Evolutionary conservation across 2,888 invertebrate genomes (phyloP).

Genomic region (Ochropacha duplaris): DNA sequence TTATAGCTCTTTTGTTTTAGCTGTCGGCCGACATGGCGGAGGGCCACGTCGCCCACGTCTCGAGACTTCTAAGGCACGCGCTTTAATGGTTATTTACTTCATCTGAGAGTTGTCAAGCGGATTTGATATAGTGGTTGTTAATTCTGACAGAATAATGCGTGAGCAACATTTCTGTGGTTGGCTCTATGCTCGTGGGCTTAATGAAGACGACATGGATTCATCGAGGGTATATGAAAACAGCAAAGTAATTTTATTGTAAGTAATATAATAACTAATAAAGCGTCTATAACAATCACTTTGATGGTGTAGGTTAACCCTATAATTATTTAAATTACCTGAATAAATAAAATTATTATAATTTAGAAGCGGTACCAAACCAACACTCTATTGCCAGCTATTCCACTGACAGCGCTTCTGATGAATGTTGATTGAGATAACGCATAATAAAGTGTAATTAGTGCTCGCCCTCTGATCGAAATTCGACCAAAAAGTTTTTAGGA

Average conservation of each 20-base stretch:
- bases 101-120: conserved; percentile 27
- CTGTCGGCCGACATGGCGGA: conserved; percentile 33
- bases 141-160: conserved; percentile 5
- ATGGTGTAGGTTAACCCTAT: too few species aligned
- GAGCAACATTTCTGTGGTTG: background rate
- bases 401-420: too few species aligned
- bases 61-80: conserved; percentile 39
- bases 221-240: background rate
- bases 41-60: conserved; percentile 25
- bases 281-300: too few species aligned
- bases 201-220: background rate
- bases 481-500: too few species aligned
- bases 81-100: conserved; percentile 50
- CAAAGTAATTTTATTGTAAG: background rate
- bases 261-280: too few species aligned
- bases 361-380: too few species aligned
- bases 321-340: too few species aligned
- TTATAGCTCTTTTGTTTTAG: conserved; percentile 59
- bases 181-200: background rate
- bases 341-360: too few species aligned
- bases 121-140: conserved; percentile 12
- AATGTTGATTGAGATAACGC: too few species aligned
- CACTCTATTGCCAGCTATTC: too few species aligned
- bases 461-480: too few species aligned
- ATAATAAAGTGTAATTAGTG: too few species aligned